Base-by-base conservation (phyloP, 2,888 invertebrate genomes). In the Diogma glabrata region DNA sequence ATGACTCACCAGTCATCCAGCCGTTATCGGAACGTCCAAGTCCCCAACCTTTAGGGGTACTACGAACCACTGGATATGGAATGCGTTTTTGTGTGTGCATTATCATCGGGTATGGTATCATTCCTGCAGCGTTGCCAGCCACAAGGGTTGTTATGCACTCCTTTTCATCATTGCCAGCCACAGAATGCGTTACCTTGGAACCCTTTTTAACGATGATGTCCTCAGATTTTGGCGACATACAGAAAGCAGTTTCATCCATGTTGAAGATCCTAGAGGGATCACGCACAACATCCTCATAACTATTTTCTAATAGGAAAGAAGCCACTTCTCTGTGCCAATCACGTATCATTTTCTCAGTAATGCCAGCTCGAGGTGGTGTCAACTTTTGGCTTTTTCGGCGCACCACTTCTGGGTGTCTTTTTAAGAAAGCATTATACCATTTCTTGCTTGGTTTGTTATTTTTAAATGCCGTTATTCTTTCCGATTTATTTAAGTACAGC, bases 351-450 rank as follows among this genome's bases (percentile, higher is more conserved):
- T 33, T 6, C 17, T 36, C 14, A 36, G 36, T 36, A 14, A 14
- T 36, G 14, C 36, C 36, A 14, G 14, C 36, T 36, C 14, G 36
- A 36, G 36, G 36, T 36, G 36, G 36, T 36, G 36, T 36, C 36
- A 36, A 36, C 14, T 36, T 36, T 36, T 36, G 14, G 36, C 36
- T 16, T 36, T 36, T 36, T 36, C 36, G 36, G 36, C 36, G 36
- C 36, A 9, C 36, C 14, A 36, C 6, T 9, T 36, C 36, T 17
- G 36, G 36, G 8, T 36, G 36, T 36, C 36, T 36, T 36, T 36
- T 36, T 10, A 36, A 36, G 36, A 36, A 36, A 36, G 36, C 36
- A 36, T 36, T 5, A 36, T n/a, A 36, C 36, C 36, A 36, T 36
- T 36, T 36, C 14, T 36, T 36, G 36, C 36, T 36, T 4, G 36